Percentiles rank a stretch among this genome's conserved stretches.
Evolutionary conservation across 2,888 invertebrate species (phyloP).

Genomic region (Archaeoteleia sp.): DNA sequence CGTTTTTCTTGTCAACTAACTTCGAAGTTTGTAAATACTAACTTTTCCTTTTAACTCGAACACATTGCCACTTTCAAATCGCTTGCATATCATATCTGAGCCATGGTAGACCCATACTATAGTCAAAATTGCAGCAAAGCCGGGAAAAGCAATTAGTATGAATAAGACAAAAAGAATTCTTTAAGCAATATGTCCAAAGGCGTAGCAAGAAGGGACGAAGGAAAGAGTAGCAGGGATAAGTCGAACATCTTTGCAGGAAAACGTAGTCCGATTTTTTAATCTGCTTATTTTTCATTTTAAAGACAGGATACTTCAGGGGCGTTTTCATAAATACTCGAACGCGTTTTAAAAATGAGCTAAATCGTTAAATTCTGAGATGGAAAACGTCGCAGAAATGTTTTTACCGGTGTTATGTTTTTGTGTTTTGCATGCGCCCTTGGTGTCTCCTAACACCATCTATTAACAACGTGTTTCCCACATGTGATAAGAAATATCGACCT

Average conservation of each 20-base stretch:
- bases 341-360: not conserved
- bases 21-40: conserved; percentile 39
- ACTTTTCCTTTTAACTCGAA: conserved; percentile 64
- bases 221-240: conserved; percentile 33
- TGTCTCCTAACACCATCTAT: conserved; percentile 51
- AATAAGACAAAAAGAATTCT: conserved; percentile 28
- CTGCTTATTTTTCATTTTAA: conserved; percentile 7
- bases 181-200: conserved; percentile 23
- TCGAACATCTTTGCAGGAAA: conserved; percentile 27
- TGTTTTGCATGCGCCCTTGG: conserved; percentile 25
- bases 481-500: conserved; percentile 3
- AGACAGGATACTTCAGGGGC: conserved; percentile 19
- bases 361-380: not conserved
- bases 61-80: conserved; percentile 79
- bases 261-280: conserved; percentile 11
- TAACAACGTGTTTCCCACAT: conserved; percentile 42
- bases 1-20: conserved; percentile 30
- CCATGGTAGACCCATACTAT: conserved; percentile 75
- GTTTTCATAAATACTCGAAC: conserved; percentile 15
- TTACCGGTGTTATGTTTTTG: not conserved
- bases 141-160: conserved; percentile 75
- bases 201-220: conserved; percentile 37
- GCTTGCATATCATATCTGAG: conserved; percentile 79
- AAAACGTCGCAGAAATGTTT: not conserved
- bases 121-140: conserved; percentile 70